A percentile compares a stretch with the other conserved stretches of the same genome.
phyloP scores from a whole-genome alignment of 2,888 invertebrate genomes.

The Machimus atricapillus region DNA sequence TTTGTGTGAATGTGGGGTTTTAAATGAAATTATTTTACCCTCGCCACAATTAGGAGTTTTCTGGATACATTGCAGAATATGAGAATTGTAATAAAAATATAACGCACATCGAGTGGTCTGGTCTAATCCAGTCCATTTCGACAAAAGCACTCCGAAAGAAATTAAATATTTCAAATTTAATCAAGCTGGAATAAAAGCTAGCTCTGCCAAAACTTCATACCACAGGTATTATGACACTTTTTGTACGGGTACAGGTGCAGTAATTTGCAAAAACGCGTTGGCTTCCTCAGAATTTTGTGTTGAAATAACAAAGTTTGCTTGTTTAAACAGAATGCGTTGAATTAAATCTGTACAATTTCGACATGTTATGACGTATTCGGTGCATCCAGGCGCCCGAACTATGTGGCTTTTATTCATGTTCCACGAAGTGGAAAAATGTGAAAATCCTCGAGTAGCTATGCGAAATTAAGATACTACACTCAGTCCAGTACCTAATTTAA shows the following conservation, averaged over 20 bases:
- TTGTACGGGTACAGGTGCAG: neutral
- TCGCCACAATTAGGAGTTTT: neutral
- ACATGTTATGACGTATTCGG: neutral
- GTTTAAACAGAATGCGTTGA: neutral
- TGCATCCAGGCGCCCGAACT: too few relatives aligned
- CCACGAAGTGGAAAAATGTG: neutral
- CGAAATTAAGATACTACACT: too few relatives aligned
- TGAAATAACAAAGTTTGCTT: neutral
- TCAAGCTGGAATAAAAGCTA: neutral
- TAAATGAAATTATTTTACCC: neutral
- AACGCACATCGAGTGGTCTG: neutral
- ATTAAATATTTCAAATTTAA: neutral
- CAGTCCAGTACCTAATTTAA: too few relatives aligned
- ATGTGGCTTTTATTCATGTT: neutral
- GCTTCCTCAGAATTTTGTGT: neutral
- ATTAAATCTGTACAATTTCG: neutral
- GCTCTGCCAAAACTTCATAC: neutral
- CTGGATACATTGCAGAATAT: neutral
- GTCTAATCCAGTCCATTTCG: neutral
- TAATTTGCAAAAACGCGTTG: neutral
- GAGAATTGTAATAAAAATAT: neutral
- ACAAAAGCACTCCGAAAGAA: neutral
- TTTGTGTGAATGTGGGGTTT: neutral
- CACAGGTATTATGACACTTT: neutral
- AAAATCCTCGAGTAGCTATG: neutral